Evolutionary conservation across 2,888 invertebrate genomes (phyloP).

Genomic region (Thera obeliscata): DNA sequence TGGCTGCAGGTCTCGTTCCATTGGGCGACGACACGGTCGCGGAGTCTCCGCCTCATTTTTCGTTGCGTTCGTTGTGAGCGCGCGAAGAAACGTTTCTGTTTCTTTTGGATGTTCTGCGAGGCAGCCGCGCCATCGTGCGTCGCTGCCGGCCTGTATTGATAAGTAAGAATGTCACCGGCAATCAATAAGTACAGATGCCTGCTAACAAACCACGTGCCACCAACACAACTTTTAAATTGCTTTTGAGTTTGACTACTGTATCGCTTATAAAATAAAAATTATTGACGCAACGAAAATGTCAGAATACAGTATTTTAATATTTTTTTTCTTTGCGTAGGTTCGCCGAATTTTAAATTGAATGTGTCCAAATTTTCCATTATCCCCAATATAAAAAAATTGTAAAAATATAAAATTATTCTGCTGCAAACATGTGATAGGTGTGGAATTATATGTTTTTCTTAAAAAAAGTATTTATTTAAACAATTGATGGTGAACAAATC

Average conservation of each 20-base stretch:
- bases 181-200: constrained; percentile 84
- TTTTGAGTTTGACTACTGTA: not conserved
- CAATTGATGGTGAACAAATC: too few relatives aligned
- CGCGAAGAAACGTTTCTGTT: constrained; percentile 85
- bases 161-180: constrained; percentile 87
- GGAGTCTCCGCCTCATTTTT: constrained; percentile 81
- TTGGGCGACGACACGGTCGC: constrained; percentile 69
- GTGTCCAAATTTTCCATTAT: constrained; percentile 4
- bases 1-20: constrained; percentile 57
- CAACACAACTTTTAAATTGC: constrained; percentile 8
- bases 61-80: constrained; percentile 76
- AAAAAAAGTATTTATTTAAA: too few relatives aligned
- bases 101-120: constrained; percentile 84
- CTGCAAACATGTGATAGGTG: too few relatives aligned
- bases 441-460: too few relatives aligned
- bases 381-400: not conserved
- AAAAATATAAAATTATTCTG: too few relatives aligned
- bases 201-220: constrained; percentile 33
- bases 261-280: not conserved
- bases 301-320: too few relatives aligned
- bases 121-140: constrained; percentile 60
- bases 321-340: too few relatives aligned
- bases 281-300: too few relatives aligned
- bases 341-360: not conserved
- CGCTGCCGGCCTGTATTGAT: constrained; percentile 84